Conservation (phyloP, 2,113 vertebrate genomes). For the Rhea pennata region DNA sequence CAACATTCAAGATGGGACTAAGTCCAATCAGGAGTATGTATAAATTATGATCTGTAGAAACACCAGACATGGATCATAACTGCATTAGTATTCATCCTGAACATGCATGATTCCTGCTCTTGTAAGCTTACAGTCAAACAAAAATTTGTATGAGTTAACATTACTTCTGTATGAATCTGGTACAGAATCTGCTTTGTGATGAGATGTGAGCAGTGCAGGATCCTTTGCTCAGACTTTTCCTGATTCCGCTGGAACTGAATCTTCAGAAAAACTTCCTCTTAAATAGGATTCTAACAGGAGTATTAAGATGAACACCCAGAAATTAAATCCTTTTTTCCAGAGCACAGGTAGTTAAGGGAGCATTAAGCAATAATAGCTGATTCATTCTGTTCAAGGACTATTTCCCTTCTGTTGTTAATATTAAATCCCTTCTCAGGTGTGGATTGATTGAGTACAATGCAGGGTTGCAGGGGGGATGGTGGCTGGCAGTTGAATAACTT, state of each 20-base stretch:
- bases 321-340: not conserved
- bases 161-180: accelerated
- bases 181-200: not conserved
- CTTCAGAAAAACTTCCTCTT: not conserved
- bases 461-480: not conserved
- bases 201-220: not conserved
- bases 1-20: not conserved
- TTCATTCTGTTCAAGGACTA: slow-evolving; percentile 14
- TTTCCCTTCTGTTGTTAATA: slow-evolving; percentile 47
- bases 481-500: not conserved
- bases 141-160: not conserved
- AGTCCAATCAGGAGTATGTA: not conserved
- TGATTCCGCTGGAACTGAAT: not conserved
- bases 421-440: not conserved
- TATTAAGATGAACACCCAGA: not conserved
- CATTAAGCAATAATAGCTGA: not conserved
- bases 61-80: not conserved
- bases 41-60: not conserved
- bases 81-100: not conserved
- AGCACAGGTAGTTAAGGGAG: not conserved
- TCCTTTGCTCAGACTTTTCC: not conserved
- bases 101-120: not conserved
- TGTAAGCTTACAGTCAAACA: not conserved
- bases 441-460: not conserved
- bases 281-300: not conserved